Conservation (phyloP, 2,888 invertebrate species). For the Agonopterix arenella region DNA sequence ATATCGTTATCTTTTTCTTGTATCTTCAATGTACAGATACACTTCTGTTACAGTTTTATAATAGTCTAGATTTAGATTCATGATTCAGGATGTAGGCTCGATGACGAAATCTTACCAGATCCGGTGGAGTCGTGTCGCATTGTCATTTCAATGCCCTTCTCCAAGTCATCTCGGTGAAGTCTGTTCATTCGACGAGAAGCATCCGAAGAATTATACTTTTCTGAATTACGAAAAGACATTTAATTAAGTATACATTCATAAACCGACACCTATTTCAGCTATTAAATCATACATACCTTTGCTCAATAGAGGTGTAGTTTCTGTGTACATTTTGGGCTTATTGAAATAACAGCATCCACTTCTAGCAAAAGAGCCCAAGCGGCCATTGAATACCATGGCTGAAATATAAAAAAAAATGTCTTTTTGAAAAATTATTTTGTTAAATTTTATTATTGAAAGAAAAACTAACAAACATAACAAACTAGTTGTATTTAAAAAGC, state of each 20-base stretch:
- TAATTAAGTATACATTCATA: neutral
- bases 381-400: constrained; percentile 83
- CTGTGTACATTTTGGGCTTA: constrained; percentile 73
- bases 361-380: constrained; percentile 70
- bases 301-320: constrained; percentile 60
- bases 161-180: constrained; percentile 30
- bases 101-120: constrained; percentile 35
- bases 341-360: constrained; percentile 63
- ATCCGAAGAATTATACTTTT: constrained; percentile 30
- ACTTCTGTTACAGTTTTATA: too few relatives aligned
- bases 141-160: constrained; percentile 33
- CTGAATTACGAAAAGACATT: constrained; percentile 19
- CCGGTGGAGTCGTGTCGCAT: constrained; percentile 42
- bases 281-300: constrained; percentile 32
- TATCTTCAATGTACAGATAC: too few relatives aligned
- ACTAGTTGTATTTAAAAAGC: neutral
- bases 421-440: neutral
- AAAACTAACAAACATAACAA: neutral
- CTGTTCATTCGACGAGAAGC: constrained; percentile 21
- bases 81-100: neutral
- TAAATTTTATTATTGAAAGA: neutral
- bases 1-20: too few relatives aligned
- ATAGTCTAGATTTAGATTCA: too few relatives aligned
- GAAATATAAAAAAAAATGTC: constrained; percentile 24
- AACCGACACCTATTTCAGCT: neutral